Conservation (phyloP, 2,113 vertebrate genomes). For the Seriola rivoliana region DNA sequence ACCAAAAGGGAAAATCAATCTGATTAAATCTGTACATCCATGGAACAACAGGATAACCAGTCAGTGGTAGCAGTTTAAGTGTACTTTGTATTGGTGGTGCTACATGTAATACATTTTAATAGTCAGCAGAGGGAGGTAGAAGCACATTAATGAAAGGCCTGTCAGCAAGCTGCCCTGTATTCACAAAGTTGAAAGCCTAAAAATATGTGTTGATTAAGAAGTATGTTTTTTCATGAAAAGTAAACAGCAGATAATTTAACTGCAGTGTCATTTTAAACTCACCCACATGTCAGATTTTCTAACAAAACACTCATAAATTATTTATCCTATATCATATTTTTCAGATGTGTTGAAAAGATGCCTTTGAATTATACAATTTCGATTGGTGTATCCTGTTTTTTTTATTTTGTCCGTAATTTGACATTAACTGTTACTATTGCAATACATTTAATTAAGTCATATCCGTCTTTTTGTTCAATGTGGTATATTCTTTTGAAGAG, state of each 20-base stretch:
- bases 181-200: neutral
- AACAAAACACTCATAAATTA: no score
- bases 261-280: neutral
- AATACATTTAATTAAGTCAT: no score
- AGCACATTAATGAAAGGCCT: slow-evolving; percentile 25
- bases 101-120: neutral
- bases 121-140: slow-evolving; percentile 64
- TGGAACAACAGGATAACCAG: neutral
- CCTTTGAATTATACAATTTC: neutral
- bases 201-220: neutral
- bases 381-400: neutral
- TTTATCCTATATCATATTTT: neutral
- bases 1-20: neutral
- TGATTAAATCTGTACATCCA: neutral
- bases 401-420: neutral
- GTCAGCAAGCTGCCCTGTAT: no score
- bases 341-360: neutral
- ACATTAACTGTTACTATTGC: neutral
- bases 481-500: no score
- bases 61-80: neutral
- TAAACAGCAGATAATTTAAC: no score
- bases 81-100: neutral
- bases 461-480: neutral
- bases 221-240: no score
- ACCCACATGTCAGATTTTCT: no score